phyloP scores from a whole-genome alignment of 2,888 invertebrate species.

The Aelia acuminata region DNA sequence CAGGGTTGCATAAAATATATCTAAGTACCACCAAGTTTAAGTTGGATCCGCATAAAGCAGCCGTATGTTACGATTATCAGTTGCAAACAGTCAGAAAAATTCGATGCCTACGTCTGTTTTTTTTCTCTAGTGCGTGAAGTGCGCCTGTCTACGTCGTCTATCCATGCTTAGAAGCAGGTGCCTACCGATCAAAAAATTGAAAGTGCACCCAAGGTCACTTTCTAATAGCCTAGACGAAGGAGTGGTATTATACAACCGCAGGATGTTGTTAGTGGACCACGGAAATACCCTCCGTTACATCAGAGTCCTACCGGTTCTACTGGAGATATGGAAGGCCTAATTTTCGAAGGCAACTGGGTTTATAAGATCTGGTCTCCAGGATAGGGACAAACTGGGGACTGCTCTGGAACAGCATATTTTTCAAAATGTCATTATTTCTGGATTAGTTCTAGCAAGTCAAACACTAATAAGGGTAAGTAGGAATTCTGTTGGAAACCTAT shows the following conservation, averaged over 20 bases:
- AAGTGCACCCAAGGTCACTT: constrained; percentile 42
- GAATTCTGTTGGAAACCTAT: no score
- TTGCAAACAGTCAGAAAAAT: no score
- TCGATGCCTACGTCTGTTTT: not conserved
- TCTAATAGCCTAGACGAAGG: constrained; percentile 24
- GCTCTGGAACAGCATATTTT: not conserved
- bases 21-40: no score
- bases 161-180: not conserved
- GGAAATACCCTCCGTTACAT: constrained; percentile 19
- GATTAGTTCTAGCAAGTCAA: not conserved
- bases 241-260: not conserved
- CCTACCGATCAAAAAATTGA: not conserved
- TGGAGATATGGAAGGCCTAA: not conserved
- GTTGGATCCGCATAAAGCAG: no score
- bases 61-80: no score
- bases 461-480: not conserved
- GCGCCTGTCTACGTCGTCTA: not conserved
- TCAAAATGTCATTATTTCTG: not conserved
- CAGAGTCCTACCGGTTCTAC: not conserved
- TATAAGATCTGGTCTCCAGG: not conserved
- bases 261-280: constrained; percentile 36
- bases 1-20: no score
- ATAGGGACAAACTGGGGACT: not conserved
- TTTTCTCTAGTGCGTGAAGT: not conserved
- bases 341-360: not conserved